phyloP scores from a whole-genome alignment of 2,888 invertebrate genomes.

The Thymelicus sylvestris region DNA sequence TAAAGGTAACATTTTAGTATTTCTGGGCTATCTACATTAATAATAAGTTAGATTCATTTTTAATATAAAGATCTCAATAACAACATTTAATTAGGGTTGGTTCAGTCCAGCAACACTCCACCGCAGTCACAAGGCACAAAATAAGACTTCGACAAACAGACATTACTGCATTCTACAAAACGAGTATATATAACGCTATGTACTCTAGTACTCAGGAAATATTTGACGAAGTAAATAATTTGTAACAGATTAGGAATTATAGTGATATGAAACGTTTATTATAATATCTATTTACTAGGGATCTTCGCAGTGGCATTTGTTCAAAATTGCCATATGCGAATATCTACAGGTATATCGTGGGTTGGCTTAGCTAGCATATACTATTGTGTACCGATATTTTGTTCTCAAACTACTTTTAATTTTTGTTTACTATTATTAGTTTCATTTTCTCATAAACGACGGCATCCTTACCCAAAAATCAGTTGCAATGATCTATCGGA shows the following conservation, averaged over 20 bases:
- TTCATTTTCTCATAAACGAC: neutral
- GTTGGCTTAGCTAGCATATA: constrained; percentile 48
- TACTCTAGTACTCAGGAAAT: constrained; percentile 45
- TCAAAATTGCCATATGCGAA: constrained; percentile 20
- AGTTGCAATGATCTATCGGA: too few relatives aligned
- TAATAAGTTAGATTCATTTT: constrained; percentile 36
- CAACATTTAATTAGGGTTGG: constrained; percentile 24
- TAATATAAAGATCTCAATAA: neutral
- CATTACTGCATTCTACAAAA: constrained; percentile 44
- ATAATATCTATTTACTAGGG: constrained; percentile 33
- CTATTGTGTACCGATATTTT: constrained; percentile 41
- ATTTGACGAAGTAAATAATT: constrained; percentile 47
- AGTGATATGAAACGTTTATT: constrained; percentile 46
- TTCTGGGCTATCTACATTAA: neutral
- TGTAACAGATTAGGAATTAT: constrained; percentile 50
- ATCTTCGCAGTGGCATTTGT: constrained; percentile 33
- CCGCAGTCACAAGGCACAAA: constrained; percentile 77
- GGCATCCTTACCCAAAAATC: too few relatives aligned
- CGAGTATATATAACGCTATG: constrained; percentile 33
- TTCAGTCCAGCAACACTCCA: constrained; percentile 56
- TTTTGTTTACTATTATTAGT: constrained; percentile 2
- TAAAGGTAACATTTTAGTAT: neutral
- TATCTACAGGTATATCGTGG: constrained; percentile 40
- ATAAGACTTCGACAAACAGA: constrained; percentile 60
- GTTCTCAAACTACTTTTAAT: constrained; percentile 19